phyloP scores from a whole-genome alignment of 1,140 invertebrate species.

The Cepaea nemoralis region DNA sequence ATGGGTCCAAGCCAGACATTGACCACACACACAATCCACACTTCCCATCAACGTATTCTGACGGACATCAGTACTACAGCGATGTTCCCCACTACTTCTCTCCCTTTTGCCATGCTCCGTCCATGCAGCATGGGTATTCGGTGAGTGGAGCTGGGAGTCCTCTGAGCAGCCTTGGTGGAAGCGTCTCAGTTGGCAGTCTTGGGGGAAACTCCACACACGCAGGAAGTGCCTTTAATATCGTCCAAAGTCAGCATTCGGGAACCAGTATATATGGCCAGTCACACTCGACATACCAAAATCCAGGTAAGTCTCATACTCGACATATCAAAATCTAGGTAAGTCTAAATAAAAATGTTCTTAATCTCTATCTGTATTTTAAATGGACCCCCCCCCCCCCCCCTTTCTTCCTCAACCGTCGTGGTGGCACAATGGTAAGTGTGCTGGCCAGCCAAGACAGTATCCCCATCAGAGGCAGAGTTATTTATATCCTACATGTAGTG shows the following conservation, averaged over 20 bases:
- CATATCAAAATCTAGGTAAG: background rate
- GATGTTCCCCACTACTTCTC: conserved; percentile 9
- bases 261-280: conserved; percentile 23
- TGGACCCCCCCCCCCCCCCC: too few relatives aligned
- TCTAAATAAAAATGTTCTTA: background rate
- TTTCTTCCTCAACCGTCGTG: too few relatives aligned
- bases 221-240: conserved; percentile 67
- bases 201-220: background rate
- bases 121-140: conserved; percentile 24
- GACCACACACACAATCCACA: conserved; percentile 38
- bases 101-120: conserved; percentile 10
- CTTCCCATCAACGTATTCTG: conserved; percentile 51
- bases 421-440: too few relatives aligned
- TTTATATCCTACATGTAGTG: too few relatives aligned
- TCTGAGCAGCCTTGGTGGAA: background rate
- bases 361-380: background rate
- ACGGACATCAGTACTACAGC: conserved; percentile 43
- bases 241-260: conserved; percentile 50
- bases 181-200: background rate
- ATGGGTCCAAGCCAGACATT: background rate
- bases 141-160: background rate
- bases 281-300: conserved; percentile 39
- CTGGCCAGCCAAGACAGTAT: too few relatives aligned
- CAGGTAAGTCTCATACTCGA: conserved; percentile 45
- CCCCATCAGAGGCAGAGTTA: too few relatives aligned